Conservation (phyloP, 35 echinoderm and acorn worm species). For the Ophiothrix spiculata region DNA sequence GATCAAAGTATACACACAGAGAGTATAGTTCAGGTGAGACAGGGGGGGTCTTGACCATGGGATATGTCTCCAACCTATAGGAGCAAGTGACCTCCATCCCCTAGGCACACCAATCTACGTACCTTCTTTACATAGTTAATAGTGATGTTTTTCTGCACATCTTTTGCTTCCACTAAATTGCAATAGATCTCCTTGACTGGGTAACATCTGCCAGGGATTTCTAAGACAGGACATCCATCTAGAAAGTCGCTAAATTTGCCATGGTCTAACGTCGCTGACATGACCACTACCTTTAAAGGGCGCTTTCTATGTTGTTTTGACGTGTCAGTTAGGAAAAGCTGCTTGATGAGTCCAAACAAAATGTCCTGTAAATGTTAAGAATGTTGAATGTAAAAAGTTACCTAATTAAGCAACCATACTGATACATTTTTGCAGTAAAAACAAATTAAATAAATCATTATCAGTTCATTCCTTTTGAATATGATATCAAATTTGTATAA, state of each 20-base stretch:
- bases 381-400: too few relatives aligned
- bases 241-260: conserved; percentile 83
- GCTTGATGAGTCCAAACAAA: conserved; percentile 90
- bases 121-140: conserved; percentile 95
- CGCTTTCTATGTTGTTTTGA: conserved; percentile 33
- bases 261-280: conserved; percentile 89
- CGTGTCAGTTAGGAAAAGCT: conserved; percentile 65
- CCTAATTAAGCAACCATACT: too few relatives aligned
- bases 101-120: too few relatives aligned
- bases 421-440: neutral
- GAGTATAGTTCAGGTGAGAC: too few relatives aligned
- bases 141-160: conserved; percentile 64
- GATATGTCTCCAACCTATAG: too few relatives aligned
- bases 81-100: too few relatives aligned
- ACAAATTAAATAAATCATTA: neutral
- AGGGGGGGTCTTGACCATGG: too few relatives aligned
- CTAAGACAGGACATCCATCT: conserved; percentile 60
- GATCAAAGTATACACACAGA: too few relatives aligned
- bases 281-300: conserved; percentile 66
- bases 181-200: conserved; percentile 88
- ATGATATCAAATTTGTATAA: neutral
- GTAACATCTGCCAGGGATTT: conserved; percentile 80
- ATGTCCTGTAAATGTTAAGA: conserved; percentile 69
- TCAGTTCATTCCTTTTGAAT: neutral
- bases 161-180: conserved; percentile 62